These are phyloP conservation scores for Netelia virgata DNA, from an alignment of 2,888 invertebrate genomes.

Conservation along the genomic window DNA sequence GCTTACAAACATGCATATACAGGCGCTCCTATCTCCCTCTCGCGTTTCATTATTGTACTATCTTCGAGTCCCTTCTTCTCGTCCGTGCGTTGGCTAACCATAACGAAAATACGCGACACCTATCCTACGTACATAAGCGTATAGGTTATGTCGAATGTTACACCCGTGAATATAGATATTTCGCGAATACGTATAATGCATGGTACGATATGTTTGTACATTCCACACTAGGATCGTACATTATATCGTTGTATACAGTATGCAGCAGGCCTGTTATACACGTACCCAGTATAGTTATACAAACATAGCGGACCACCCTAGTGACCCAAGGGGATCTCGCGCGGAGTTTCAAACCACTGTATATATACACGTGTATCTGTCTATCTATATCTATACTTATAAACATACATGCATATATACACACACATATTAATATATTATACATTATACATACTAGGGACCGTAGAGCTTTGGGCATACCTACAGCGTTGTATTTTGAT, in stretches of 20 bases:
- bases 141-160: no score
- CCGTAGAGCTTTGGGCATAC: constrained; percentile 16
- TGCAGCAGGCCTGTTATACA: constrained; percentile 5
- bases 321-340: constrained; percentile 29
- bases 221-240: neutral
- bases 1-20: no score
- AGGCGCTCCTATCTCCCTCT: constrained; percentile 48
- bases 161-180: no score
- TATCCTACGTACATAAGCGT: no score
- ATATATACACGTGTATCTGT: neutral
- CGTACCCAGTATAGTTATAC: neutral
- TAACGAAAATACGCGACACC: neutral
- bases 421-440: constrained; percentile 31
- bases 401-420: constrained; percentile 10
- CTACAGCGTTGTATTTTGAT: constrained; percentile 37
- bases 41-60: constrained; percentile 50
- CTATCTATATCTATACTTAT: neutral
- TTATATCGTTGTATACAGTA: constrained; percentile 10
- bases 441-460: neutral
- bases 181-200: no score
- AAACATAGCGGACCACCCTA: constrained; percentile 10
- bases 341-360: constrained; percentile 38
- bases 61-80: neutral
- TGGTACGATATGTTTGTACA: no score
- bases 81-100: neutral